A percentile compares a stretch with the other conserved stretches of the same genome.
Evolutionary conservation across 2,888 invertebrate genomes (phyloP).

Genomic region (Caenorhabditis plicata): DNA sequence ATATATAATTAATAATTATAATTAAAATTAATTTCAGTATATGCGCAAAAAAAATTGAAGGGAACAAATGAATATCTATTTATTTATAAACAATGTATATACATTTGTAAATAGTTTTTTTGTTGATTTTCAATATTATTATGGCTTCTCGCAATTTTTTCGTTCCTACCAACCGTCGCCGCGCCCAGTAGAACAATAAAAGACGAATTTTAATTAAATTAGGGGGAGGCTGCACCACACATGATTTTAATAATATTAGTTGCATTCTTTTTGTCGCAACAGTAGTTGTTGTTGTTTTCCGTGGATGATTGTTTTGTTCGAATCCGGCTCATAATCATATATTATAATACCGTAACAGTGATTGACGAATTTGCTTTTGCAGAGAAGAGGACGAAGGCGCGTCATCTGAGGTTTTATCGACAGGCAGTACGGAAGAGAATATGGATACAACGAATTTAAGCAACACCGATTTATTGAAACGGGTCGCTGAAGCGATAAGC

Average conservation of each 20-base stretch:
- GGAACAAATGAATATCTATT: too few relatives aligned
- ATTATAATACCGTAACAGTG: not conserved
- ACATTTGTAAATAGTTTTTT: too few relatives aligned
- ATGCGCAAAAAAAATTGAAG: too few relatives aligned
- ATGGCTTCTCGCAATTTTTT: too few relatives aligned
- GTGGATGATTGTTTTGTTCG: not conserved
- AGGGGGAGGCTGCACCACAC: constrained; percentile 24
- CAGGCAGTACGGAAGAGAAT: constrained; percentile 24
- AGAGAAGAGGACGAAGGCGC: constrained; percentile 33
- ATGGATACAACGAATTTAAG: constrained; percentile 23
- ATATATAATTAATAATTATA: too few relatives aligned
- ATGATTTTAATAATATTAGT: constrained; percentile 42
- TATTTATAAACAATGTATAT: too few relatives aligned
- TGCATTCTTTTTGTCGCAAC: constrained; percentile 17
- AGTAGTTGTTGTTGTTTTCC: constrained; percentile 4
- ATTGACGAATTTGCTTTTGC: constrained; percentile 4
- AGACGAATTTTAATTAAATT: constrained; percentile 38
- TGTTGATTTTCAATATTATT: too few relatives aligned
- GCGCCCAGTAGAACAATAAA: constrained; percentile 27
- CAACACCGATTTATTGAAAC: constrained; percentile 22
- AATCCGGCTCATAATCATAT: not conserved
- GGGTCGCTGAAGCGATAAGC: constrained; percentile 17
- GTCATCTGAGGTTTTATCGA: constrained; percentile 27
- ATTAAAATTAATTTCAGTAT: too few relatives aligned
- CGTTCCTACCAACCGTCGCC: too few relatives aligned